Percentiles rank a stretch among this genome's conserved stretches.
Conservation (phyloP, 2,888 invertebrate species). For the Pyrochroa serraticornis region DNA sequence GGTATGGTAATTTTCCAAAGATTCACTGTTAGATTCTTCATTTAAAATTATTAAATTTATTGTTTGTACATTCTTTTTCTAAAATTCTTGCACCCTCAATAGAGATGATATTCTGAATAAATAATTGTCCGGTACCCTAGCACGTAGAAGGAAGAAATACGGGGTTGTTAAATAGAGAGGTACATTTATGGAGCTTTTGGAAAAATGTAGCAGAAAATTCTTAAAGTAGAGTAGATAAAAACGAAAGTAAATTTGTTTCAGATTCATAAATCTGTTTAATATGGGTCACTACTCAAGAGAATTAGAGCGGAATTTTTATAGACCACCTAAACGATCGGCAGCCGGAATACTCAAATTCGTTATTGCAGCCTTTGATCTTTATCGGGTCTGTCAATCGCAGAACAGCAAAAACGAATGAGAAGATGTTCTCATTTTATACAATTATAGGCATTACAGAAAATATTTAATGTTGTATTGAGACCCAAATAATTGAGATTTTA, state of each 20-base stretch:
- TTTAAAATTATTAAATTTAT: too few relatives aligned
- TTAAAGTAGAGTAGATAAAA: not conserved
- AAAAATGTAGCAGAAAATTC: not conserved
- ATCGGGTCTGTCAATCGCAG: constrained; percentile 16
- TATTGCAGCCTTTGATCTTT: constrained; percentile 19
- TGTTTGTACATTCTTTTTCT: too few relatives aligned
- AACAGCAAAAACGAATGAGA: constrained; percentile 4
- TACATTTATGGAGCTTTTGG: not conserved
- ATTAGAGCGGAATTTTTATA: not conserved
- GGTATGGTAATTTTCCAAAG: too few relatives aligned
- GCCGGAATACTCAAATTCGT: constrained; percentile 17
- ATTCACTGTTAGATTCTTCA: too few relatives aligned
- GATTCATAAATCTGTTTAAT: constrained; percentile 23
- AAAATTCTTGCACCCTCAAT: too few relatives aligned
- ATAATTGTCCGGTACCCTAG: too few relatives aligned
- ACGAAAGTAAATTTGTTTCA: constrained; percentile 3
- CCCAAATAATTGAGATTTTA: constrained; percentile 15
- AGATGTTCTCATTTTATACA: constrained; percentile 17
- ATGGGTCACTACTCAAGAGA: constrained; percentile 8
- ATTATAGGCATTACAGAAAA: constrained; percentile 20
- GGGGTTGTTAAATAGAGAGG: too few relatives aligned
- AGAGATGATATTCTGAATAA: too few relatives aligned
- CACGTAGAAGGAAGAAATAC: too few relatives aligned
- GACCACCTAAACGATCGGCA: not conserved
- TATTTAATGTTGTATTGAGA: constrained; percentile 18